Conservation (phyloP, 1,140 invertebrate genomes). For the Geopemphigus sp. region DNA sequence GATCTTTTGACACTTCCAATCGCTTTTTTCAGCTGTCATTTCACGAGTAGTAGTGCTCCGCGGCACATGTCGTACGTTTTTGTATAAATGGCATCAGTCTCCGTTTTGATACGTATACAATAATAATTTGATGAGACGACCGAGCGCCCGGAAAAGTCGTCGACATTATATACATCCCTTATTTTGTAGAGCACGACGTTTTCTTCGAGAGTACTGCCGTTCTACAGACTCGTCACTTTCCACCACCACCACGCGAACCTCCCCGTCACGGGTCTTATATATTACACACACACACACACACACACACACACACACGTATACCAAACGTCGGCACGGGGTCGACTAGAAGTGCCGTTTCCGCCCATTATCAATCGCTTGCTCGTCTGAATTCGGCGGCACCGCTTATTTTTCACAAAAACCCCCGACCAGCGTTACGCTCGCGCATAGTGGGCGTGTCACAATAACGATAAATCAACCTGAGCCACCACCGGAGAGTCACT, state of each 20-base stretch:
- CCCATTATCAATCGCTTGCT: constrained; percentile 48
- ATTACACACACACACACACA: background rate
- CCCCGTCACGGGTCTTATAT: background rate
- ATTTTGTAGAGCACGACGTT: constrained; percentile 1
- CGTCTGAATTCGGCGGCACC: constrained; percentile 48
- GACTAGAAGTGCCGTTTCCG: constrained; percentile 46
- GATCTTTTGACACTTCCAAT: too few species aligned
- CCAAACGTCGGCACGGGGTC: constrained; percentile 34
- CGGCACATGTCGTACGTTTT: too few species aligned
- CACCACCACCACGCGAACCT: background rate
- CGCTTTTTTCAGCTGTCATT: too few species aligned
- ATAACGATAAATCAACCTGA: constrained; percentile 44
- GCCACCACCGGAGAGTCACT: constrained; percentile 7
- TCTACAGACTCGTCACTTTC: background rate
- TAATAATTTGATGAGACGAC: too few species aligned
- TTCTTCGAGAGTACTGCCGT: background rate
- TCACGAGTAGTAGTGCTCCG: too few species aligned
- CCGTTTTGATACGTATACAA: too few species aligned
- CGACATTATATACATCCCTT: constrained; percentile 1
- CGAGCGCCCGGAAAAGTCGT: background rate
- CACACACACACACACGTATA: background rate
- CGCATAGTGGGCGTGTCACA: constrained; percentile 31
- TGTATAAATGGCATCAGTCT: too few species aligned
- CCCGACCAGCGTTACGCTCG: constrained; percentile 44
- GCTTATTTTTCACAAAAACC: constrained; percentile 45